A percentile compares a stretch with the other conserved stretches of the same genome.
Conservation (phyloP, 30 jellyfish, hydroid and myxozoan genomes). For the Cassiopea xamachana region DNA sequence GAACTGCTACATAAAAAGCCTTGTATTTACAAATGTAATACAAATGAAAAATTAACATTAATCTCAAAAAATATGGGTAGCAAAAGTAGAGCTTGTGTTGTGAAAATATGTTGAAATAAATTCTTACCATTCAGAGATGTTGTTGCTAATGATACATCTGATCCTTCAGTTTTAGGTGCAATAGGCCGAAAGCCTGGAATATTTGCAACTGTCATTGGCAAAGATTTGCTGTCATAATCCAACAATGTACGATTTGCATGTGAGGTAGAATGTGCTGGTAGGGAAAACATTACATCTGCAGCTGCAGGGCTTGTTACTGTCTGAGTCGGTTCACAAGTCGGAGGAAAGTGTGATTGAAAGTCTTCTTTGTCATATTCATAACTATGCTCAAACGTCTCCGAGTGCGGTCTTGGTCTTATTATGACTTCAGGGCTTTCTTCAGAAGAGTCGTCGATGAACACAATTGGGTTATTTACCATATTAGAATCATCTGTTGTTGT, state of each 20-base stretch:
- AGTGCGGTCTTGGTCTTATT: slow-evolving; percentile 48
- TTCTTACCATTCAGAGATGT: background rate
- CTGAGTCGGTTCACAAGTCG: background rate
- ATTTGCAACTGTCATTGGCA: background rate
- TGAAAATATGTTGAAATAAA: background rate
- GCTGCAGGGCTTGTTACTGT: background rate
- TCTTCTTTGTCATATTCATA: background rate
- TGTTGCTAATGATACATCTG: background rate
- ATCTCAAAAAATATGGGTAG: no score
- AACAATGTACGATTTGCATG: background rate
- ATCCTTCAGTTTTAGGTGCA: background rate
- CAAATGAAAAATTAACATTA: no score
- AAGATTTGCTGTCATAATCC: background rate
- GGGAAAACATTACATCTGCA: background rate
- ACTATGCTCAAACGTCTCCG: background rate
- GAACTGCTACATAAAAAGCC: no score
- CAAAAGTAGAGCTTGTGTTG: no score
- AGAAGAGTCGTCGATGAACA: background rate
- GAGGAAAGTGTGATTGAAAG: background rate
- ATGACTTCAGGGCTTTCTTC: slow-evolving; percentile 30
- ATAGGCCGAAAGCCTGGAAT: background rate
- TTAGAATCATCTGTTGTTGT: background rate
- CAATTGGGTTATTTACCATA: background rate
- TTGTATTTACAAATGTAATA: no score
- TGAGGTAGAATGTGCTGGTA: background rate